Percentiles rank a stretch among this genome's conserved stretches.
Evolutionary conservation across 2,113 vertebrate genomes (phyloP).

Genomic region (Lota lota): DNA sequence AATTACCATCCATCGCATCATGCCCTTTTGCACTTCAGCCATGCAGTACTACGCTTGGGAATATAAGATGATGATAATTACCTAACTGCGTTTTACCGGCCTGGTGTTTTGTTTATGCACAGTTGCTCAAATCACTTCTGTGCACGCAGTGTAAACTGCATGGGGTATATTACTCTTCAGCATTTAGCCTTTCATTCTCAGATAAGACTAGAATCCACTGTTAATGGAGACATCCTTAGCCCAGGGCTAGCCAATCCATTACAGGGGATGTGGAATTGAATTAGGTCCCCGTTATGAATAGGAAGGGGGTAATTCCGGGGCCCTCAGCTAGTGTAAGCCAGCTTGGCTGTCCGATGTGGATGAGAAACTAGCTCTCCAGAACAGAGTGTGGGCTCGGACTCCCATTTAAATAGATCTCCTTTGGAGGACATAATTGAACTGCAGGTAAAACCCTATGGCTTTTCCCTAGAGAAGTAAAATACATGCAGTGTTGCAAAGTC

Average conservation of each 20-base stretch:
- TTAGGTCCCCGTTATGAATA: constrained; percentile 9
- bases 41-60: constrained; percentile 34
- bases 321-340: neutral
- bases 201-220: constrained; percentile 6
- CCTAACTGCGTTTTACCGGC: neutral
- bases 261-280: constrained; percentile 26
- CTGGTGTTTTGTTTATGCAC: neutral
- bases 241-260: constrained; percentile 35
- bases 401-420: neutral
- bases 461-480: neutral
- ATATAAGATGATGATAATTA: neutral
- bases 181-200: constrained; percentile 8
- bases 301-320: neutral
- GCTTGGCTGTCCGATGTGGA: neutral
- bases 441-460: neutral
- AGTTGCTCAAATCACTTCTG: neutral
- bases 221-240: constrained; percentile 21
- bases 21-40: constrained; percentile 24
- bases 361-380: neutral
- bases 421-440: neutral
- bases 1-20: neutral
- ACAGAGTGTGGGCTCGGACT: neutral
- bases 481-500: neutral
- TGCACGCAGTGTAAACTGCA: neutral
- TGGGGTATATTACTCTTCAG: neutral